A percentile compares a stretch with the other conserved stretches of the same genome.
Conservation (phyloP, 2,113 vertebrate species). For the Mystacornis crossleyi region DNA sequence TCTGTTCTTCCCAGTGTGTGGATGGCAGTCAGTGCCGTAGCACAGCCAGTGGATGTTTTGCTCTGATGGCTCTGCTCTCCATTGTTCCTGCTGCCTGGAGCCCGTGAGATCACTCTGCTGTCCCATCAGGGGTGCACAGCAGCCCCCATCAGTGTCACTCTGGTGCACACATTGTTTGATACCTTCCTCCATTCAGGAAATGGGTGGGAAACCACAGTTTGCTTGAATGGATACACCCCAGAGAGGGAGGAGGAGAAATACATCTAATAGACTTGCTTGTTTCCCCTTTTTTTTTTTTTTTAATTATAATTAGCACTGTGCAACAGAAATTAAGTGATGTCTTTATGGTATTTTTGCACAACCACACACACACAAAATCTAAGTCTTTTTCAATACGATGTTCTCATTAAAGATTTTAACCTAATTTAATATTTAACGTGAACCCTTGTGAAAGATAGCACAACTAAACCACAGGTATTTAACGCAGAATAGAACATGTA, state of each 20-base stretch:
- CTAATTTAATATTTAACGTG: background rate
- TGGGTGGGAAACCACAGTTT: background rate
- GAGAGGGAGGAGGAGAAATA: background rate
- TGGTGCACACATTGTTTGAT: background rate
- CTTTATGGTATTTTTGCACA: background rate
- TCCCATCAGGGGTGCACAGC: background rate
- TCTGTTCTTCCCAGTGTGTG: background rate
- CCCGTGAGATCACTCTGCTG: rapidly evolving
- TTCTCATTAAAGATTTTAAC: conserved; percentile 7
- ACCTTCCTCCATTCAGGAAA: background rate
- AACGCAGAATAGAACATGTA: background rate
- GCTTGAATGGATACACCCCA: background rate
- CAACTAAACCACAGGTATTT: background rate
- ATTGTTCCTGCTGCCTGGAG: background rate
- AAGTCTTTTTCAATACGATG: background rate
- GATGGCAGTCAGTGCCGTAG: background rate
- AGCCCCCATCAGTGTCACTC: background rate
- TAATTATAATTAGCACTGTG: background rate
- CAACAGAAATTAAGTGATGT: background rate
- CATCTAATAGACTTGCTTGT: background rate
- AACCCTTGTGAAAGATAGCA: background rate
- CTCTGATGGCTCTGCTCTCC: background rate
- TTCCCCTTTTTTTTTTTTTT: background rate
- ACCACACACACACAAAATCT: background rate
- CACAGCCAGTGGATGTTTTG: background rate